Conservation (phyloP, 1,140 invertebrate species). For the Acyrthosiphon pisum region DNA sequence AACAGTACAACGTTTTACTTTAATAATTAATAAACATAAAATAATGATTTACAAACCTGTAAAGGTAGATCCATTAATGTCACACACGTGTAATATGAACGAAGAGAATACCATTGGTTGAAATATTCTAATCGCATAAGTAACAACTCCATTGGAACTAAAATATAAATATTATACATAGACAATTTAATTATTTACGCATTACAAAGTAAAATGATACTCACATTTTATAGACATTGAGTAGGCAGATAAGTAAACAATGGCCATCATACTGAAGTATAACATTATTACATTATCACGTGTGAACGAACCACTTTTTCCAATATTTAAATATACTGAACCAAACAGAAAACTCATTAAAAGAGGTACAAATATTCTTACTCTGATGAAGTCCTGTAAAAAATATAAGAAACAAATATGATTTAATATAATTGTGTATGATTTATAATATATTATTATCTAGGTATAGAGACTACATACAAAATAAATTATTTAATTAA, state of each 20-base stretch:
- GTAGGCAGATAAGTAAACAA: slow-evolving; percentile 45
- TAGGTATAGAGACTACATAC: neutral
- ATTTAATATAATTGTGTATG: neutral
- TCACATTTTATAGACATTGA: slow-evolving; percentile 55
- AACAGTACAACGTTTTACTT: neutral
- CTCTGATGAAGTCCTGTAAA: slow-evolving; percentile 36
- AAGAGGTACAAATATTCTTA: slow-evolving; percentile 32
- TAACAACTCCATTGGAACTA: slow-evolving; percentile 86
- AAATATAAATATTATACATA: slow-evolving; percentile 60
- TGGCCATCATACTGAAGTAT: slow-evolving; percentile 15
- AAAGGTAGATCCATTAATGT: slow-evolving; percentile 86
- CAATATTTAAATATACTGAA: slow-evolving; percentile 47
- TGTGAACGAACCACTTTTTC: slow-evolving; percentile 14
- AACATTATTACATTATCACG: slow-evolving; percentile 50
- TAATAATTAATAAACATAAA: neutral
- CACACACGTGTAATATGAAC: slow-evolving; percentile 85
- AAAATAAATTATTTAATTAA: neutral
- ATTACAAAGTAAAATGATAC: neutral
- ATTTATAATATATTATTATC: neutral
- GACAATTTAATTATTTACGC: neutral
- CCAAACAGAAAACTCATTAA: slow-evolving; percentile 35
- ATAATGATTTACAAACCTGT: slow-evolving; percentile 67
- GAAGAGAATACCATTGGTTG: slow-evolving; percentile 91
- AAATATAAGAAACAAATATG: neutral
- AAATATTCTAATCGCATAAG: slow-evolving; percentile 88